These are phyloP conservation scores for Temnothorax longispinosus DNA, from an alignment of 1,140 invertebrate genomes.

Conservation along the genomic window DNA sequence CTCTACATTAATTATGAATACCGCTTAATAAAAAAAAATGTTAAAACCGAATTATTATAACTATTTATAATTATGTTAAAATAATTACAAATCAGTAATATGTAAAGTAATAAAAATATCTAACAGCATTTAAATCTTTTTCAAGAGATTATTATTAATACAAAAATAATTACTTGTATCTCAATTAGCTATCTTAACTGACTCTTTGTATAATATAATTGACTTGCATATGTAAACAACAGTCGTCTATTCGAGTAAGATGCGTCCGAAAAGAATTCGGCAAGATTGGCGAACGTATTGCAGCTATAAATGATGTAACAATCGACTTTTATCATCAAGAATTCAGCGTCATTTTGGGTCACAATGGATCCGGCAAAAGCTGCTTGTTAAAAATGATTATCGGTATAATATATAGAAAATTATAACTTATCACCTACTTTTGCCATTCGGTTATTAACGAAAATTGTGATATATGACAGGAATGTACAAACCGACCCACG, in stretches of 20 bases:
- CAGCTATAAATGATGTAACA: conserved; percentile 90
- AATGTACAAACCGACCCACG: conserved; percentile 87
- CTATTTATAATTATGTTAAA: neutral
- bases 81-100: neutral
- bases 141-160: neutral
- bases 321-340: conserved; percentile 90
- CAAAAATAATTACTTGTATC: too few species aligned
- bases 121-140: neutral
- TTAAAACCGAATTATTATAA: too few species aligned
- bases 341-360: conserved; percentile 92
- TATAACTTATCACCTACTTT: neutral
- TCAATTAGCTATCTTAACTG: neutral
- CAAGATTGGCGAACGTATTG: conserved; percentile 28
- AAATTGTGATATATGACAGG: conserved; percentile 80
- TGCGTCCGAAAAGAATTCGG: conserved; percentile 66
- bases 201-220: neutral
- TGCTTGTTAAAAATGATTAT: conserved; percentile 88
- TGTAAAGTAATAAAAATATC: neutral
- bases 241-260: conserved; percentile 65
- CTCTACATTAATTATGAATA: too few species aligned
- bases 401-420: conserved; percentile 77
- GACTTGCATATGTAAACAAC: neutral
- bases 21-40: too few species aligned
- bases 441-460: neutral
- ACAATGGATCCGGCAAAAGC: conserved; percentile 86